These are phyloP conservation scores for Chromoteleia sp. DNA, from an alignment of 2,888 invertebrate species.

Conservation along the genomic window DNA sequence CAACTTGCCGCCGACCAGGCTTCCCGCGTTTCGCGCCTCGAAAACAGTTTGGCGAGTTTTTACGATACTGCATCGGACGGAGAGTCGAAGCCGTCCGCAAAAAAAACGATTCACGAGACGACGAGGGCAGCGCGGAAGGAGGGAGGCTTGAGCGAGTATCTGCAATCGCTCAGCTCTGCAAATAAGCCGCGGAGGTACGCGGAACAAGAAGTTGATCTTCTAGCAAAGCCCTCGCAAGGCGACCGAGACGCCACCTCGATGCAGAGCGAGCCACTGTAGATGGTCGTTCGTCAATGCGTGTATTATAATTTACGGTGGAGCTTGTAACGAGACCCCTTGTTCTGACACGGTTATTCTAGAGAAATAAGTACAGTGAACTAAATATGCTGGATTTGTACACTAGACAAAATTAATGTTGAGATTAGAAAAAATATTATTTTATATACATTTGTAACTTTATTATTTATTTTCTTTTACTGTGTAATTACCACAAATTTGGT, in stretches of 20 bases:
- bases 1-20: slow-evolving; percentile 49
- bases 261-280: slow-evolving; percentile 76
- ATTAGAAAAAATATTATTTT: too few species aligned
- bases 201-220: slow-evolving; percentile 50
- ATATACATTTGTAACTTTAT: too few species aligned
- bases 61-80: slow-evolving; percentile 73
- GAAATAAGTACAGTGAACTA: background rate
- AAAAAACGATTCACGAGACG: background rate
- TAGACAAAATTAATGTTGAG: too few species aligned
- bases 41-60: slow-evolving; percentile 76
- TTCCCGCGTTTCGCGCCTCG: slow-evolving; percentile 71
- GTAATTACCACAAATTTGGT: too few species aligned
- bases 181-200: slow-evolving; percentile 27
- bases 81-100: slow-evolving; percentile 30
- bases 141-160: slow-evolving; percentile 78
- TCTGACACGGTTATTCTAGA: background rate
- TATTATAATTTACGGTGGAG: background rate
- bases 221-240: slow-evolving; percentile 54
- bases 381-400: too few species aligned
- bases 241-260: slow-evolving; percentile 66
- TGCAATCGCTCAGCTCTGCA: slow-evolving; percentile 73
- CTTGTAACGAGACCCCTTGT: background rate
- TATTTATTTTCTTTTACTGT: too few species aligned
- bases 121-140: slow-evolving; percentile 25
- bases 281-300: slow-evolving; percentile 43